Base-by-base conservation (phyloP, 2,113 vertebrate genomes). In the Aphyosemion australe region DNA sequence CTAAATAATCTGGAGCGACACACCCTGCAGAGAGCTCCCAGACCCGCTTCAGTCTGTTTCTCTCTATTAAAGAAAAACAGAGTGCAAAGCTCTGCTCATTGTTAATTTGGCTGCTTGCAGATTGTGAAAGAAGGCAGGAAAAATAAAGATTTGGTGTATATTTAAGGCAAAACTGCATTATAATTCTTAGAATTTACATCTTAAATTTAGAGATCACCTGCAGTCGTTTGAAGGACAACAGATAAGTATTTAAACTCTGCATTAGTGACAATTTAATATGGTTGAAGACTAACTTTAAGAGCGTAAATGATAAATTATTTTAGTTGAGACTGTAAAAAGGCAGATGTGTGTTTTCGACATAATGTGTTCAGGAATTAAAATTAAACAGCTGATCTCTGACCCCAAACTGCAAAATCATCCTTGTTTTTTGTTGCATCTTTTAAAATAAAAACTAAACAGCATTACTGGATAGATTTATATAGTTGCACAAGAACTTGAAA, bases 1-100 rank as follows among this genome's bases (percentile, higher is more conserved):
- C 50, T 58, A 80, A 75, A 84, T 77, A 79, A 83, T 79, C 72
- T 82, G 78, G 56, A 82, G 65, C 46, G 8, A 61, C 80, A 80
- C 76, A 71, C 62, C 58, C 73, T 57, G 12, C 57, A 77, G 56
- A 76, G 62, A 74, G 68, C 61, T 54, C 56, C 39, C 48, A 55
- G 14, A 34, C 42, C 16, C 54, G 20, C 55, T 58, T 61, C 37
- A 49, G 46, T 76, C 68, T 65, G 43, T 47, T 51, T 63, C n/a
- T 66, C 47, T 48, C 46, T 19, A 10, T 19, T 11, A 19, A 48
- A 48, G 9, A 48, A 48, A 19, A 19, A 19, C 68, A 57, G 50
- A 48, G 53, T 18, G 18, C 72, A 54, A 54, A 64, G 42, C 59
- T 69, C 48, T 1, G 65, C 41, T 19, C 7, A 18, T 68, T 63